Evolutionary conservation across 1,140 invertebrate genomes (phyloP).

Genomic region (Eufriesea mexicana): DNA sequence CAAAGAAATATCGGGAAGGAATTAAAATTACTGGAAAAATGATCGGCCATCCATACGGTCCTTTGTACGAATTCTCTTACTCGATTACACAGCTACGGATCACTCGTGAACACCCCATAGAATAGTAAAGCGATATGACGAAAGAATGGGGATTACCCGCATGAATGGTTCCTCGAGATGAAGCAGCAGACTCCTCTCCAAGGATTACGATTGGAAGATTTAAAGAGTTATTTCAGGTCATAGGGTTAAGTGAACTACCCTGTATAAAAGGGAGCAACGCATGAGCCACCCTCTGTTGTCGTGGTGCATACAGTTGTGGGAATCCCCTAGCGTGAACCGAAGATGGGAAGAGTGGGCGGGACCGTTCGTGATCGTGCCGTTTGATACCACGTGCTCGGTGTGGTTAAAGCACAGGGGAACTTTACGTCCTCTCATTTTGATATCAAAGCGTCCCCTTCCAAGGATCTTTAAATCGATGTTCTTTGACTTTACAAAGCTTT

Average conservation of each 20-base stretch:
- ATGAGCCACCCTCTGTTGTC: constrained; percentile 64
- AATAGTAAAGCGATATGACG: constrained; percentile 6
- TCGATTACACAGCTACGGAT: neutral
- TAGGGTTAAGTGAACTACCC: constrained; percentile 55
- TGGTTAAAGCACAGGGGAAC: constrained; percentile 44
- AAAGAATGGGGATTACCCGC: constrained; percentile 20
- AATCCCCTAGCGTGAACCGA: constrained; percentile 58
- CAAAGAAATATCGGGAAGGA: neutral
- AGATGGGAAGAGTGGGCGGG: constrained; percentile 50
- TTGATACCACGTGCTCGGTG: constrained; percentile 50
- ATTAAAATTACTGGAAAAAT: neutral
- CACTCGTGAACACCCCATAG: neutral
- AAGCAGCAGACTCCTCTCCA: constrained; percentile 31
- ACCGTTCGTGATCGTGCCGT: constrained; percentile 46
- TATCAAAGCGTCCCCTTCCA: constrained; percentile 34
- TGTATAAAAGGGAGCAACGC: constrained; percentile 60
- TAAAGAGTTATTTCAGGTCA: constrained; percentile 48
- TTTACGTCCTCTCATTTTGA: constrained; percentile 49
- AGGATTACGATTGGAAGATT: constrained; percentile 38
- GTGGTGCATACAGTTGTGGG: constrained; percentile 46
- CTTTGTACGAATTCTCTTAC: neutral
- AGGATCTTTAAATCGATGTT: constrained; percentile 47
- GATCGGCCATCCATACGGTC: neutral
- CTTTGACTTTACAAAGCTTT: constrained; percentile 50
- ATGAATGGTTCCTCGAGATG: constrained; percentile 22